Percentiles rank a stretch among this genome's conserved stretches.
Evolutionary conservation across 1,140 invertebrate species (phyloP).

Genomic region (Oppia nitens): DNA sequence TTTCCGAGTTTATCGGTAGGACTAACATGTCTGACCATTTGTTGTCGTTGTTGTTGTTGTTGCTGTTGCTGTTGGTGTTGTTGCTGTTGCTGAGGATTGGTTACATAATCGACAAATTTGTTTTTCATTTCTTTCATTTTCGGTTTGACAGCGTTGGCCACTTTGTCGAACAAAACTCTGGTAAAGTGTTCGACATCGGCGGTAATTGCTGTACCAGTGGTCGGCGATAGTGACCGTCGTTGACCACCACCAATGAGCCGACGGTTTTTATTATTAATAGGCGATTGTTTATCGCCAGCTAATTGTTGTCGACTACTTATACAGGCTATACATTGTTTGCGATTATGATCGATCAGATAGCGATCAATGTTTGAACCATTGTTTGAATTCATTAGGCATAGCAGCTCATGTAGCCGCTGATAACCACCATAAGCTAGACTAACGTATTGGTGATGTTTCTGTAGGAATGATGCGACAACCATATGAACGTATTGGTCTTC

Average conservation of each 20-base stretch:
- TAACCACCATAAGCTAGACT: slow-evolving; percentile 84
- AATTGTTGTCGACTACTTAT: not conserved
- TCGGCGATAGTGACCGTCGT: not conserved
- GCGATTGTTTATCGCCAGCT: not conserved
- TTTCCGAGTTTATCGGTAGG: slow-evolving; percentile 61
- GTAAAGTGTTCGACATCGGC: slow-evolving; percentile 1
- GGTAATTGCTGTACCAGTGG: not conserved
- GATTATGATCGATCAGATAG: slow-evolving; percentile 26
- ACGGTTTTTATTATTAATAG: not conserved
- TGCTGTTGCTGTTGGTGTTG: no score
- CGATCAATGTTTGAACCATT: slow-evolving; percentile 19
- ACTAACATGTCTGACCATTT: slow-evolving; percentile 48
- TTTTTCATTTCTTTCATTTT: slow-evolving; percentile 82
- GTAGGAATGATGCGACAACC: slow-evolving; percentile 92
- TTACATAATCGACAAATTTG: slow-evolving; percentile 83
- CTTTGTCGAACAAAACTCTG: slow-evolving; percentile 12
- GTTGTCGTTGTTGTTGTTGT: slow-evolving; percentile 22
- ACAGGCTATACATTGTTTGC: slow-evolving; percentile 23
- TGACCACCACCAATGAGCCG: not conserved
- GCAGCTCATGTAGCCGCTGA: slow-evolving; percentile 32
- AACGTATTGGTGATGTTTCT: slow-evolving; percentile 80
- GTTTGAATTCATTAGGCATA: slow-evolving; percentile 22
- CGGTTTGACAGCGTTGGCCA: slow-evolving; percentile 49
- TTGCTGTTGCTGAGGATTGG: slow-evolving; percentile 45
- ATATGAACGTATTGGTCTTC: slow-evolving; percentile 95